Evolutionary conservation across 2,888 invertebrate species (phyloP), one percentile per base, ranked within the genome.

Genomic region (Chrysomela aeneicollis): DNA sequence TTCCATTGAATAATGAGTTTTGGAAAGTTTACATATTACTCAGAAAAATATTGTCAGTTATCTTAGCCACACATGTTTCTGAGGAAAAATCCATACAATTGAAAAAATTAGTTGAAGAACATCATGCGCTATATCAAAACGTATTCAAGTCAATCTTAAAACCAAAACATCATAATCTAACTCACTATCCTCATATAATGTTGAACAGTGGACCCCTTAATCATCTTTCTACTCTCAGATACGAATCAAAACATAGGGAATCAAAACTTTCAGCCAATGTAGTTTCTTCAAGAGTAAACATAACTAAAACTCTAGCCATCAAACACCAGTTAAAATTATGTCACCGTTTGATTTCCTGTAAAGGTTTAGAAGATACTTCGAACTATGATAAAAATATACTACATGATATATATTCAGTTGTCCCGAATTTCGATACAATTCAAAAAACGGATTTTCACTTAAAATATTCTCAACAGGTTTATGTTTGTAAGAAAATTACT

Each of bases 21-120:
- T 73, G 71, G 71, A 46, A 72, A 55, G 46, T 72, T 51, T 69
- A 72, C 61, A 51, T 63, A 35, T 30, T 54, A 21, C 58, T 69
- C 6, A 26, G 65, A 52, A 61, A 68, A 63, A 64, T 67, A 10
- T 59, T 68, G 54, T 35, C 53, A 46, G 57, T 69, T n/a, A 47
- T 69, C 50, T 54, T 62, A 18, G 59, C 66, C 19, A n/a, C 8
- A 12, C 17, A 21, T 15, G 17, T 64, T 8, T 26, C 51, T 22
- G 15, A 10, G 19, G 54, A 59, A 17, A 60, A 49, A 47, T 51
- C 12, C 32, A 22, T 35, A 37, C 42, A 50, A 49, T 60, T 70
- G 37, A 59, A 37, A 52, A n/a, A 42, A 30, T 32, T 64, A 15
- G 60, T 70, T 17, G 26, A 9, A 6, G 64, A 70, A 62, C 70